These are phyloP conservation scores for Craterocephalus amniculus DNA, from an alignment of 2,797 vertebrate species.

Conservation along the genomic window DNA sequence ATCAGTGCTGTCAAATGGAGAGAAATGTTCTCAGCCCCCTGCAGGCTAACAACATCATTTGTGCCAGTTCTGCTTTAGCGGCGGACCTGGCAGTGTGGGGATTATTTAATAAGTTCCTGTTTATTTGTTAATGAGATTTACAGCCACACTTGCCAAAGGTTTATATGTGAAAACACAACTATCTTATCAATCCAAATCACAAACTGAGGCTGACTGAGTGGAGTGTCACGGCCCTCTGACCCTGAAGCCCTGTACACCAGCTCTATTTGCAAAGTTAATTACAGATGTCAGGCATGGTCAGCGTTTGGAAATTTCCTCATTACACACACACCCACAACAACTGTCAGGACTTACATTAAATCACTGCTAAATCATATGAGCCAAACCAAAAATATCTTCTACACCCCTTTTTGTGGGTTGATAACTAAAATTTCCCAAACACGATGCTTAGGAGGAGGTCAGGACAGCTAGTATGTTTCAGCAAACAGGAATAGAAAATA, in stretches of 20 bases:
- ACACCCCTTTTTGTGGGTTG: background rate
- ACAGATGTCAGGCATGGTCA: constrained; percentile 65
- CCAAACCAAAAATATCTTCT: constrained; percentile 21
- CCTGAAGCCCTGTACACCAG: constrained; percentile 18
- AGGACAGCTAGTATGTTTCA: constrained; percentile 10
- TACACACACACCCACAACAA: constrained; percentile 43
- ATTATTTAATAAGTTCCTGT: constrained; percentile 59
- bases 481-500: background rate
- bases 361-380: constrained; percentile 33
- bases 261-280: constrained; percentile 58
- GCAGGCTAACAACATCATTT: constrained; percentile 49
- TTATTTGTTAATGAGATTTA: constrained; percentile 63
- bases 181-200: constrained; percentile 57
- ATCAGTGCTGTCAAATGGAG: constrained; percentile 62
- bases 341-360: constrained; percentile 43
- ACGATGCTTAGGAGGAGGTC: background rate
- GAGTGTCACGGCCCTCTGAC: constrained; percentile 21
- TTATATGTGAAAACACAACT: constrained; percentile 33
- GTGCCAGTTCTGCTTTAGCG: constrained; percentile 62
- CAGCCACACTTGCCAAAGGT: constrained; percentile 49
- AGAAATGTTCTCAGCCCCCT: constrained; percentile 49
- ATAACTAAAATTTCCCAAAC: background rate
- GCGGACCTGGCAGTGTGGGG: constrained; percentile 23
- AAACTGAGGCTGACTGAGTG: constrained; percentile 43
- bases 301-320: constrained; percentile 50